A percentile compares a stretch with the other conserved stretches of the same genome.
These are phyloP conservation scores for Hirtodrosophila confusa DNA, from an alignment of 2,888 invertebrate species.

Conservation along the genomic window DNA sequence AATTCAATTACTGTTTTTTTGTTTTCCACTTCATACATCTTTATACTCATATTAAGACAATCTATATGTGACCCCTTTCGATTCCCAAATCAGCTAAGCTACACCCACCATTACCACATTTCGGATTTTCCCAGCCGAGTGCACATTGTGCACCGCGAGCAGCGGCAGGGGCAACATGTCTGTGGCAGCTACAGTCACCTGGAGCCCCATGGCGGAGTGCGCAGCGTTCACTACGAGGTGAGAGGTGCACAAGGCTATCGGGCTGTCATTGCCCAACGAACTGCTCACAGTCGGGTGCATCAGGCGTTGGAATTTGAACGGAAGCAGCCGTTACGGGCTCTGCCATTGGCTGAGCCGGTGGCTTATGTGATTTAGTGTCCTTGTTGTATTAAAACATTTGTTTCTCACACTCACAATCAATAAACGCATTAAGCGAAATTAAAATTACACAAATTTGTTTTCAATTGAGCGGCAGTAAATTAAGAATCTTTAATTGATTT, in stretches of 20 bases:
- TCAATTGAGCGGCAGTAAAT: conserved; percentile 19
- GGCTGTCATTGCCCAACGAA: conserved; percentile 76
- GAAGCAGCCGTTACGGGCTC: conserved; percentile 67
- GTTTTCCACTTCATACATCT: background rate
- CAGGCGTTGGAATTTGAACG: conserved; percentile 65
- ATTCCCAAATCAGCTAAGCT: conserved; percentile 63
- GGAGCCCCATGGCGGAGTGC: conserved; percentile 80
- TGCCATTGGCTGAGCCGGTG: conserved; percentile 73
- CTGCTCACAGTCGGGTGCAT: conserved; percentile 77
- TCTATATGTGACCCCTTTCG: background rate
- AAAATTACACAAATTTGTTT: conserved; percentile 34
- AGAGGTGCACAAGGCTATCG: conserved; percentile 56
- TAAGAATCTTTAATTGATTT: conserved; percentile 43
- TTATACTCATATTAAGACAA: background rate
- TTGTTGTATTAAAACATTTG: conserved; percentile 3
- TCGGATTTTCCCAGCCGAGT: conserved; percentile 78
- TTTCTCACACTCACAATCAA: conserved; percentile 40
- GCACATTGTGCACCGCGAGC: conserved; percentile 80
- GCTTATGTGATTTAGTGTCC: conserved; percentile 67
- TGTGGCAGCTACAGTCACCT: conserved; percentile 79
- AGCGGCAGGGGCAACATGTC: conserved; percentile 75
- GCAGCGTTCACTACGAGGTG: conserved; percentile 80
- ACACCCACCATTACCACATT: conserved; percentile 79
- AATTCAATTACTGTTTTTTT: too few relatives aligned
- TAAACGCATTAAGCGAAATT: conserved; percentile 13